phyloP scores from a whole-genome alignment of 2,888 invertebrate species.

The Idaea dimidiata region DNA sequence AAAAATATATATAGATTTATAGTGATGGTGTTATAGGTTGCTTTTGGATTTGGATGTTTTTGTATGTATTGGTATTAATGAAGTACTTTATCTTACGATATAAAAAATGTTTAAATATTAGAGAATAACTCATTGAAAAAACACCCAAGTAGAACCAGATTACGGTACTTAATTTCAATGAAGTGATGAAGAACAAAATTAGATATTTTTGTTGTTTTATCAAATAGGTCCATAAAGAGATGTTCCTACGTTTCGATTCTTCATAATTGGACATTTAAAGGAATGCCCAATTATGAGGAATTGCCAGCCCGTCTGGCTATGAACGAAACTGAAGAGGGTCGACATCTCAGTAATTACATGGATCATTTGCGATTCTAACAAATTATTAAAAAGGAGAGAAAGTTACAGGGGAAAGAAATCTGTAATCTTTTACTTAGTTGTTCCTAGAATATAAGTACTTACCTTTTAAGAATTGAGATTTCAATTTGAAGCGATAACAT shows the following conservation, averaged over 20 bases:
- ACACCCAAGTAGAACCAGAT: neutral
- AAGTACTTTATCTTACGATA: too few species aligned
- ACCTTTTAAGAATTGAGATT: too few species aligned
- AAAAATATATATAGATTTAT: too few species aligned
- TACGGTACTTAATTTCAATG: neutral
- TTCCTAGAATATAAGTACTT: too few species aligned
- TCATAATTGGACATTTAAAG: constrained; percentile 32
- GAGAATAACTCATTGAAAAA: too few species aligned
- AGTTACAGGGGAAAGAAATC: neutral
- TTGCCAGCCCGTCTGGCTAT: constrained; percentile 36
- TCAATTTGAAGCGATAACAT: too few species aligned
- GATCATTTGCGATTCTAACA: constrained; percentile 75
- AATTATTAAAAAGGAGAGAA: constrained; percentile 56
- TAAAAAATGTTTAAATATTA: too few species aligned
- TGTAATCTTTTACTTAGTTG: neutral
- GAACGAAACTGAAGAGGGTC: constrained; percentile 71
- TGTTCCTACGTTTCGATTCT: constrained; percentile 37
- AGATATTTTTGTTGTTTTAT: constrained; percentile 4
- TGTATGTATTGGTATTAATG: too few species aligned
- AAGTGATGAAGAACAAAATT: neutral
- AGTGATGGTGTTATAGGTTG: too few species aligned
- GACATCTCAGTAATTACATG: constrained; percentile 77
- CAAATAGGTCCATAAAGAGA: constrained; percentile 42
- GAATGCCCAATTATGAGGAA: constrained; percentile 61
- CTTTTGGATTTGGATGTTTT: too few species aligned